Conservation (phyloP, 92 coral and sea anemone species). For the Actinernus sp. region DNA sequence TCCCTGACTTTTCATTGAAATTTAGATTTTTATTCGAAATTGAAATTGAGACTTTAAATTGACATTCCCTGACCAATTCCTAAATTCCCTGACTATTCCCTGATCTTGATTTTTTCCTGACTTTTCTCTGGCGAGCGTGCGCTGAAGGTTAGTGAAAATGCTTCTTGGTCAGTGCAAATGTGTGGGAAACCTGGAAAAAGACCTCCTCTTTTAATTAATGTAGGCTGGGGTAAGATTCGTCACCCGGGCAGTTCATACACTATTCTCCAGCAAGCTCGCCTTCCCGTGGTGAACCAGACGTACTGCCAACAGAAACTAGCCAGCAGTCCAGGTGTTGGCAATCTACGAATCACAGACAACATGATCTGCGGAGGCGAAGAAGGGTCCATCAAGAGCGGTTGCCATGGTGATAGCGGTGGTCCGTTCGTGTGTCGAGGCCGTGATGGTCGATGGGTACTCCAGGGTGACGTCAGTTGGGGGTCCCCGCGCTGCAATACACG, state of each 20-base stretch:
- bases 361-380: slow-evolving; percentile 81
- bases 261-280: slow-evolving; percentile 60
- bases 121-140: no score
- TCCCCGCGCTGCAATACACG: slow-evolving; percentile 50
- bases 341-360: slow-evolving; percentile 39
- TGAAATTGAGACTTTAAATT: no score
- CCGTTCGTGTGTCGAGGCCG: slow-evolving; percentile 74
- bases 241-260: slow-evolving; percentile 53
- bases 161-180: no score
- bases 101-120: no score
- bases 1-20: no score
- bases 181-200: background rate
- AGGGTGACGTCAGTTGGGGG: slow-evolving; percentile 91
- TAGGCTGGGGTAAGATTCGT: slow-evolving; percentile 80
- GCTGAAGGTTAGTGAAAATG: no score
- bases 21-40: no score
- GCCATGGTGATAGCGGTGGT: slow-evolving; percentile 93
- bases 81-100: no score
- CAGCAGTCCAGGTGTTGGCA: background rate
- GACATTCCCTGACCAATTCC: no score
- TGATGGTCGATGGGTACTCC: slow-evolving; percentile 76
- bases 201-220: background rate
- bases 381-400: slow-evolving; percentile 72
- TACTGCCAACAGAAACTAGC: background rate
- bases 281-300: slow-evolving; percentile 43